Evolutionary conservation across 2,113 vertebrate genomes (phyloP), one percentile per base, ranked within the genome.

Genomic region (Calyptomena viridis): DNA sequence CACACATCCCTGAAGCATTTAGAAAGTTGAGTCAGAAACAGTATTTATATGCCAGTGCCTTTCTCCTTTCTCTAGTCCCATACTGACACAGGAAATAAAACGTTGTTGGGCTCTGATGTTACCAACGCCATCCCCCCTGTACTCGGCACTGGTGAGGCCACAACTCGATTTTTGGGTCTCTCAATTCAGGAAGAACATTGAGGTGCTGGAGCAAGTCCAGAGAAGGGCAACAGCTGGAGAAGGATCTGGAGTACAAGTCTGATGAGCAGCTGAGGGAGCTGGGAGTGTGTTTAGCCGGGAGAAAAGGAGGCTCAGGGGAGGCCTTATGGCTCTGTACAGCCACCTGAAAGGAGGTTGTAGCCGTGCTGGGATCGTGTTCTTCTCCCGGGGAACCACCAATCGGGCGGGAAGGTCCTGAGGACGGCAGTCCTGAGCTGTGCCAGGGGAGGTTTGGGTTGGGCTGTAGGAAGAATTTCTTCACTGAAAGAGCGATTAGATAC

Each of bases 141-240:
- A 35, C 75, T 12, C 53, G 37, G 33, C 72, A 3, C 9, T 15
- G 59, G 9, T 15, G 44, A 20, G 68, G 59, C 19, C 77, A 0
- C 44, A 12, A 2, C 44, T 52, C 10, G 12, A 30, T 23, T 1
- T 18, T 35, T 5, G 58, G 15, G 30, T 7, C 19, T 30, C 56
- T 31, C 49, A 0, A 30, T 7, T 66, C 9, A 0, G 59, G 17
- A 4, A 0, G 42, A 35, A 37, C 59, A 8, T 0, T 2, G 66
- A 63, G 76, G 30, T 27, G 67, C 58, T 42, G 75, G 15, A 11
- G 49, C 24, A 3, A 2, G 47, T 0, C 7, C 47, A 2, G 74
- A 7, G 55, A 25, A 24, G 62, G 62, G 44, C 20, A 5, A 2
- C 0, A 2, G 31, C 59, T 23, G 59, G 21, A 17, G 6, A 42